These are phyloP conservation scores for Notocelia uddmanniana DNA, from an alignment of 2,888 invertebrate genomes.

Conservation along the genomic window DNA sequence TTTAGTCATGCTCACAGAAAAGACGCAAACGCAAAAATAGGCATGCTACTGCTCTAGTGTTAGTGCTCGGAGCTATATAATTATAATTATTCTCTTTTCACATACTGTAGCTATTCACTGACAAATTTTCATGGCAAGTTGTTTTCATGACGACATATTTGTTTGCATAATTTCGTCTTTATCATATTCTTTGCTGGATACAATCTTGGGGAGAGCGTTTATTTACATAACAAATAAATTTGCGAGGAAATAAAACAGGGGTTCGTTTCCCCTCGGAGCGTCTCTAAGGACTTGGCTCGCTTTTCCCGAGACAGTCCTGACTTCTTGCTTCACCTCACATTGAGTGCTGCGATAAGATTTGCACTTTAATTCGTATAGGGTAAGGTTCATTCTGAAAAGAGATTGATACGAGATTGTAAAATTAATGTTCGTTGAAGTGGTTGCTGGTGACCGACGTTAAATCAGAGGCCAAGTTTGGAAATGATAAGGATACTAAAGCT, in stretches of 20 bases:
- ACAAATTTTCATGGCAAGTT: slow-evolving; percentile 32
- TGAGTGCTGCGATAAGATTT: neutral
- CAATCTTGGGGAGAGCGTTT: slow-evolving; percentile 37
- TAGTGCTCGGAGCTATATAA: neutral
- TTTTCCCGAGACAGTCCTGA: neutral
- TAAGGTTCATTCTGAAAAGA: neutral
- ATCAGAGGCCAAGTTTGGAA: slow-evolving; percentile 7
- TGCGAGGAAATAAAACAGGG: slow-evolving; percentile 41
- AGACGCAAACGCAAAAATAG: too few relatives aligned
- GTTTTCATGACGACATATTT: slow-evolving; percentile 37
- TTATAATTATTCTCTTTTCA: neutral
- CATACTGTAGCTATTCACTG: neutral
- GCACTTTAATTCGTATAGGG: neutral
- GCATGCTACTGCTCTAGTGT: too few relatives aligned
- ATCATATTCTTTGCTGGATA: slow-evolving; percentile 39
- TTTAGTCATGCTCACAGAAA: too few relatives aligned
- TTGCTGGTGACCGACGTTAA: neutral
- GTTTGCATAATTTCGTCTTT: slow-evolving; percentile 43
- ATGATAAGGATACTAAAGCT: neutral
- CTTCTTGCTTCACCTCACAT: neutral
- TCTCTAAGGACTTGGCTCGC: slow-evolving; percentile 23
- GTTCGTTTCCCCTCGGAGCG: slow-evolving; percentile 33
- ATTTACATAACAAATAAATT: slow-evolving; percentile 45
- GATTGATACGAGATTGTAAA: neutral
- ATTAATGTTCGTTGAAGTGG: slow-evolving; percentile 4